These are phyloP conservation scores for Bombus breviceps DNA, from an alignment of 1,140 invertebrate genomes.

Conservation along the genomic window DNA sequence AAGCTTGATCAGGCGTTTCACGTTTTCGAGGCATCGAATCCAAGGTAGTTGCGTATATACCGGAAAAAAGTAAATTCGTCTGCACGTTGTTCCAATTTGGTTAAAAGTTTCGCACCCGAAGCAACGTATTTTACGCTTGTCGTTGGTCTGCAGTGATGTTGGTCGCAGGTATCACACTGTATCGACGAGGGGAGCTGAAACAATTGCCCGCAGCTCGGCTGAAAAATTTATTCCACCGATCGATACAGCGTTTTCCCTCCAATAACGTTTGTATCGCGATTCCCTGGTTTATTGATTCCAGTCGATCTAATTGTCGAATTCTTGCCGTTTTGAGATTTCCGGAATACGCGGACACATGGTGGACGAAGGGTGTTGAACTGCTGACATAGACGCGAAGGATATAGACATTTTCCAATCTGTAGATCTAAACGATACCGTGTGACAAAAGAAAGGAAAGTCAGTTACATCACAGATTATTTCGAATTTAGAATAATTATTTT, in stretches of 20 bases:
- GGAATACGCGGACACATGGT: too few relatives aligned
- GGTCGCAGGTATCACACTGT: background rate
- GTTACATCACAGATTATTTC: too few relatives aligned
- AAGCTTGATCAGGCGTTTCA: background rate
- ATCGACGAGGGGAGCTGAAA: slow-evolving; percentile 9
- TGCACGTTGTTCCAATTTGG: slow-evolving; percentile 35
- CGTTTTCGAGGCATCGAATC: background rate
- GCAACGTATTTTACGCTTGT: slow-evolving; percentile 44
- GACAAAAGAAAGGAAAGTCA: too few relatives aligned
- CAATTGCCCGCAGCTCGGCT: background rate
- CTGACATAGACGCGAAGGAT: too few relatives aligned
- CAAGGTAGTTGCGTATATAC: background rate
- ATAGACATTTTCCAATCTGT: too few relatives aligned
- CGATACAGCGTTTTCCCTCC: background rate
- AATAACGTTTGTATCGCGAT: background rate
- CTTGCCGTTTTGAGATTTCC: background rate
- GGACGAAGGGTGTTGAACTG: too few relatives aligned
- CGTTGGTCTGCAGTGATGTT: background rate
- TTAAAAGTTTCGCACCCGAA: slow-evolving; percentile 41
- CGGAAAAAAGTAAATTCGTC: background rate
- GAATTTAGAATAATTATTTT: too few relatives aligned
- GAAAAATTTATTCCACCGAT: slow-evolving; percentile 30
- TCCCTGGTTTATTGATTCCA: background rate
- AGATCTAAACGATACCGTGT: too few relatives aligned
- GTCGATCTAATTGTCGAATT: background rate